Evolutionary conservation across 1,140 invertebrate species (phyloP), one percentile per base, ranked within the genome.

Genomic region (Drosophila sproati): DNA sequence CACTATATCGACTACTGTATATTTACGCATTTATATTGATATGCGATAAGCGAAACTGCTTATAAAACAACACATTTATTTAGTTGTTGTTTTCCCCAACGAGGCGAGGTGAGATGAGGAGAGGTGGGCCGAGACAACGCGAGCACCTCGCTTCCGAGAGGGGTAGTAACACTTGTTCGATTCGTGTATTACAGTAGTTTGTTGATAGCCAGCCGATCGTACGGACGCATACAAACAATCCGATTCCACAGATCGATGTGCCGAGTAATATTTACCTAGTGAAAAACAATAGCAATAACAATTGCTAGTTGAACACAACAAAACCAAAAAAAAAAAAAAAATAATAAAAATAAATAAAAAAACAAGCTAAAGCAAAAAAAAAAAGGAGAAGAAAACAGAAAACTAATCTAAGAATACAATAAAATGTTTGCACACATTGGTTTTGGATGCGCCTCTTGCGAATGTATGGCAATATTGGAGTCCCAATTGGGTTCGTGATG

Each of bases 1-100:
- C 66, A 73, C 72, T 72, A 82, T 82, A 89, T 89, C 85, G 85
- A 90, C 85, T 89, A 89, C 85, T 89, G 85, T 89, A 89, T 89
- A 89, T 89, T 89, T 89, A 89, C 85, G 78, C 85, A 85, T 88
- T 86, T 87, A 85, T 89, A 89, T 88, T 89, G 85, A 85, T 89
- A 85, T 85, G 85, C 80, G 83, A 88, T 89, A 89, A 89, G 85
- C 83, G 78, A 83, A 83, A 85, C 73, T 85, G 86, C 85, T 89
- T 89, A 89, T 89, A 89, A 89, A 89, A 89, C 72, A 89, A 89
- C 72, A 88, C 83, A 89, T 88, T 87, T 87, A 89, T 87, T 88
- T 88, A 77, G 83, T 88, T 88, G 80, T 87, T 20, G 20, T 83
- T 43, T 10, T 4, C 39, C 60, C 77, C 66, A 59, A 39, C 66